phyloP scores from a whole-genome alignment of 2,888 invertebrate genomes.

The Linyphia triangularis region DNA sequence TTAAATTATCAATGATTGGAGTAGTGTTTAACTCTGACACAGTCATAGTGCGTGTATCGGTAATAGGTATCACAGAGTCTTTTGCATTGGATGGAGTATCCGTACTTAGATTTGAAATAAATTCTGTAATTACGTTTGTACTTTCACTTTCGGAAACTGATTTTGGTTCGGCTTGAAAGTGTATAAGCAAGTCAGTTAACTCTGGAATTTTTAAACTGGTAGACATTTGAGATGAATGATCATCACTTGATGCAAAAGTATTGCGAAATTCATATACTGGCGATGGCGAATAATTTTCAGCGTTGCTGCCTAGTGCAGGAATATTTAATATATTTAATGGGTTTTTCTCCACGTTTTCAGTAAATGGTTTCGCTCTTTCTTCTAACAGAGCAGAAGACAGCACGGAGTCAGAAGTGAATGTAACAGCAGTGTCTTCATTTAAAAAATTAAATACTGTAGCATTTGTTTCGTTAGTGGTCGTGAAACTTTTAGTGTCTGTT shows the following conservation, averaged over 20 bases:
- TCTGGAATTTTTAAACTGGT: constrained; percentile 56
- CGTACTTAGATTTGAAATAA: background rate
- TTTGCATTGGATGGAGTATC: no score
- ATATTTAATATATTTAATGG: no score
- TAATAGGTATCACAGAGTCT: no score
- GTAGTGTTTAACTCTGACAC: background rate
- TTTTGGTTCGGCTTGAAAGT: background rate
- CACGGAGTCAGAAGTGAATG: background rate
- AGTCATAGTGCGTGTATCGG: background rate
- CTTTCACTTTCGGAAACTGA: background rate
- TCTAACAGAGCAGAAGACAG: background rate
- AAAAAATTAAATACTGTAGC: background rate
- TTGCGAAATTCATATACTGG: background rate
- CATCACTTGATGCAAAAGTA: background rate
- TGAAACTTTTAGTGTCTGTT: background rate
- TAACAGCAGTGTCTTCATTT: background rate
- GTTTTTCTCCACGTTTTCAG: background rate
- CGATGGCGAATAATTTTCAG: background rate
- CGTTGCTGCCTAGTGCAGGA: no score
- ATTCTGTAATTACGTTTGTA: background rate
- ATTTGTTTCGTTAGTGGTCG: background rate
- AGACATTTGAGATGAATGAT: background rate
- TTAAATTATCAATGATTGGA: background rate
- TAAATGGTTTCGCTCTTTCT: background rate
- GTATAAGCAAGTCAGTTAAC: constrained; percentile 30